Percentiles rank a stretch among this genome's conserved stretches.
phyloP scores from a whole-genome alignment of 2,888 invertebrate species.

The Acanthopleura granulata region DNA sequence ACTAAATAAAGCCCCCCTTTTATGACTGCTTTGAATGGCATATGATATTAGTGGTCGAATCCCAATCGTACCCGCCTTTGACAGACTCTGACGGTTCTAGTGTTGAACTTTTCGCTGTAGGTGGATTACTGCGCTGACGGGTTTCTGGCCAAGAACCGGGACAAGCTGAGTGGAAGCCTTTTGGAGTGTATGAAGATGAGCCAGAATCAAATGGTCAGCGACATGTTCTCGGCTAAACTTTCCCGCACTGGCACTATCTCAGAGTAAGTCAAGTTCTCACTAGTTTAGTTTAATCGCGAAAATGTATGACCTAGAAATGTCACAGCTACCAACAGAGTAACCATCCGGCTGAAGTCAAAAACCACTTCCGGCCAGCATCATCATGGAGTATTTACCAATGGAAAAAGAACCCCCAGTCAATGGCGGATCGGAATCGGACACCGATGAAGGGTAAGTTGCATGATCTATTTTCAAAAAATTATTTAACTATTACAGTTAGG shows the following conservation, averaged over 20 bases:
- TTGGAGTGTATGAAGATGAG: constrained; percentile 55
- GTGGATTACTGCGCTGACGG: constrained; percentile 74
- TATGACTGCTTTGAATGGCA: background rate
- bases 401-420: no score
- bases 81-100: background rate
- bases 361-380: no score
- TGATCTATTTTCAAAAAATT: no score
- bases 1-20: background rate
- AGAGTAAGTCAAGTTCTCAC: constrained; percentile 24
- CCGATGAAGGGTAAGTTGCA: no score
- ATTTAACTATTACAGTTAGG: no score
- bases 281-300: background rate
- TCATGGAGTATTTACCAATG: no score
- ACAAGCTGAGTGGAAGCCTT: constrained; percentile 52
- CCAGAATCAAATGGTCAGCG: constrained; percentile 50
- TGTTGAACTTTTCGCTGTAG: constrained; percentile 56
- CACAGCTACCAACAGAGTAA: no score
- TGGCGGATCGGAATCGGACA: no score
- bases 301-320: no score
- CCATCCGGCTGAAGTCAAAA: no score
- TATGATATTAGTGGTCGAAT: background rate
- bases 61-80: background rate
- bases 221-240: constrained; percentile 51
- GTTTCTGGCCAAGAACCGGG: constrained; percentile 60
- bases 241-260: constrained; percentile 49